phyloP scores from a whole-genome alignment of 2,797 vertebrate genomes.

The Ciconia nigra region DNA sequence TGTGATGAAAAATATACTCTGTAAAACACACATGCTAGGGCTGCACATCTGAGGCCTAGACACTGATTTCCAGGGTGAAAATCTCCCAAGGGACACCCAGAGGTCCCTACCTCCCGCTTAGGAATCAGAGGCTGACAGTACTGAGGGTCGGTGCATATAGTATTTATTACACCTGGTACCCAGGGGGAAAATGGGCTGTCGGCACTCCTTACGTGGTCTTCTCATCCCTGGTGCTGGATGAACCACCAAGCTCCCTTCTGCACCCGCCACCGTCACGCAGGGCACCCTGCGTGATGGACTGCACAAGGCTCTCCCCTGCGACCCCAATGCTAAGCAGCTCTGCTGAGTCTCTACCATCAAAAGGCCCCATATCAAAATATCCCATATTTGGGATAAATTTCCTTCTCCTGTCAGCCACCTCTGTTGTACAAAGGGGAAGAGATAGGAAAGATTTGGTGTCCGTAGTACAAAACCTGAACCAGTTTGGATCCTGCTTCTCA shows the following conservation, averaged over 20 bases:
- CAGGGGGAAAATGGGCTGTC: neutral
- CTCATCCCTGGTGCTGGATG: neutral
- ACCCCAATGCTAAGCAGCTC: neutral
- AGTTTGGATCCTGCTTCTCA: neutral
- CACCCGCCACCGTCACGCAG: neutral
- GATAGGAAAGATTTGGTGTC: neutral
- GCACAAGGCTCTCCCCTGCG: fast-evolving
- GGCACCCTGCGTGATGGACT: neutral
- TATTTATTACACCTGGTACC: neutral
- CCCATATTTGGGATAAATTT: neutral
- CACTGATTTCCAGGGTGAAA: neutral
- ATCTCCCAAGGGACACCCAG: neutral
- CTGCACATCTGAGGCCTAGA: neutral
- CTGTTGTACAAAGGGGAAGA: neutral
- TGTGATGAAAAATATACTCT: neutral
- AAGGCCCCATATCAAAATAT: too few relatives aligned
- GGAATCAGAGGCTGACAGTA: neutral
- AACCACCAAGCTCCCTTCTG: neutral
- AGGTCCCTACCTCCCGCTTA: fast-evolving
- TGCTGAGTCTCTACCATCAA: neutral
- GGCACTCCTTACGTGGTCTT: neutral
- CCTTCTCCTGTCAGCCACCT: neutral
- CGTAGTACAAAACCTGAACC: neutral
- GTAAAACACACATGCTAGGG: neutral
- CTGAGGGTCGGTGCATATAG: neutral